Base-by-base conservation (phyloP, 2,113 vertebrate species). In the Abramis brama region DNA sequence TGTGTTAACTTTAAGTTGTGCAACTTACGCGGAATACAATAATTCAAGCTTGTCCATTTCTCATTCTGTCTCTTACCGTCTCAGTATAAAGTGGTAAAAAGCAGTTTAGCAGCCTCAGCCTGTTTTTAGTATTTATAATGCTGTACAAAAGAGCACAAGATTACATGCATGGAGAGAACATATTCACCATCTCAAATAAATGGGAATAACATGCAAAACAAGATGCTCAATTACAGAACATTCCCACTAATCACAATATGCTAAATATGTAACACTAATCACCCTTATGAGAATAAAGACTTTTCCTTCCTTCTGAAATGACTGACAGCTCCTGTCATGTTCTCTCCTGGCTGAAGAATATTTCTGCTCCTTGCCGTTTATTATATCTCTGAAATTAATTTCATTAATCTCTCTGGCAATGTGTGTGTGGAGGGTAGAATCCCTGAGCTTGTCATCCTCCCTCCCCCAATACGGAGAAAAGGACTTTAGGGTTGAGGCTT, bases 231-330 rank as follows among this genome's bases (percentile, higher is more conserved):
- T 93, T 91, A 92, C 73, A 91, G 91, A 85, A 84, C 88, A 87
- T 74, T 86, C 84, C 88, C 25, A 87, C 79, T 85, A 91, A 88
- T 91, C 87, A 91, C 86, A 75, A 12, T 89, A 90, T 79, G 88
- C 90, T 90, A 91, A 92, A 92, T 92, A 91, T 91, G 90, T 91
- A 92, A 91, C 19, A 2, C 88, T 91, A 92, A 93, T 94, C 91
- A 91, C 78, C 91, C 84, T 89, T 87, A 77, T 87, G 90, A 89
- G 90, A 90, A 91, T 90, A 85, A 86, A 77, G 83, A 81, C 83
- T 74, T 68, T 73, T 73, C 55, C 66, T 68, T 84, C 80, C 19
- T 85, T 79, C 23, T 50, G 36, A 64, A 55, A 43, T 84, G 68
- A 83, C 77, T 85, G 78, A 68, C 66, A 17, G 33, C 70, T 47